Evolutionary conservation across 2,113 vertebrate species (phyloP).

Genomic region (Brachypteracias leptosomus): DNA sequence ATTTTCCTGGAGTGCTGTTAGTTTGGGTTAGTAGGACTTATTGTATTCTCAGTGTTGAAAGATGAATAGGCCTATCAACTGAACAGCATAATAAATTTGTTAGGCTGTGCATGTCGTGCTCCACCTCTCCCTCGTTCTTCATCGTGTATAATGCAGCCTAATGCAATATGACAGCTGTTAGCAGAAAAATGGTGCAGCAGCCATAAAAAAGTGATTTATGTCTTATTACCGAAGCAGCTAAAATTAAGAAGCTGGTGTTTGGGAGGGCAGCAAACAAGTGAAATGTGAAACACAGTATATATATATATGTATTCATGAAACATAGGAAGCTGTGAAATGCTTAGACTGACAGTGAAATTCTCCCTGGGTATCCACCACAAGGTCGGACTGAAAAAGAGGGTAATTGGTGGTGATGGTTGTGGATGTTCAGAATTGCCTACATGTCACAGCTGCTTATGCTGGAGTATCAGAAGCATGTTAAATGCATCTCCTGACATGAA

Average conservation of each 20-base stretch:
- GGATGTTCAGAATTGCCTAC: constrained; percentile 47
- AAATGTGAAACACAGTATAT: constrained; percentile 24
- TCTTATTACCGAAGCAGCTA: constrained; percentile 48
- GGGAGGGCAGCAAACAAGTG: constrained; percentile 43
- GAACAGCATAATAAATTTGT: constrained; percentile 62
- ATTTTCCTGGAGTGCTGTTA: constrained; percentile 56
- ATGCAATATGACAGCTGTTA: constrained; percentile 59
- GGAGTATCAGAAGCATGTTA: constrained; percentile 15
- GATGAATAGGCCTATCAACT: constrained; percentile 50
- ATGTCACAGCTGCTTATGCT: constrained; percentile 20
- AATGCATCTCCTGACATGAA: constrained; percentile 17
- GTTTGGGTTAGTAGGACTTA: constrained; percentile 50
- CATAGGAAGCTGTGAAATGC: constrained; percentile 27
- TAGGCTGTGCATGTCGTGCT: constrained; percentile 15
- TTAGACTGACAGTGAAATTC: constrained; percentile 53
- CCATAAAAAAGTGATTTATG: constrained; percentile 70
- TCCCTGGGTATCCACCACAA: constrained; percentile 28
- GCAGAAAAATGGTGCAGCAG: constrained; percentile 58
- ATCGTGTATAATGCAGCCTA: constrained; percentile 11
- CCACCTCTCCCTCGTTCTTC: constrained; percentile 36
- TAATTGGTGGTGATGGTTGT: constrained; percentile 65
- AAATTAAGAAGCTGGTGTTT: constrained; percentile 43
- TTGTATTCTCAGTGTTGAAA: constrained; percentile 41
- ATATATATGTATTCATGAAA: constrained; percentile 28
- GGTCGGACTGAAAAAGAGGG: constrained; percentile 42